Base-by-base conservation (phyloP, 2,888 invertebrate species). In the Zhuqinia jingwanae region DNA sequence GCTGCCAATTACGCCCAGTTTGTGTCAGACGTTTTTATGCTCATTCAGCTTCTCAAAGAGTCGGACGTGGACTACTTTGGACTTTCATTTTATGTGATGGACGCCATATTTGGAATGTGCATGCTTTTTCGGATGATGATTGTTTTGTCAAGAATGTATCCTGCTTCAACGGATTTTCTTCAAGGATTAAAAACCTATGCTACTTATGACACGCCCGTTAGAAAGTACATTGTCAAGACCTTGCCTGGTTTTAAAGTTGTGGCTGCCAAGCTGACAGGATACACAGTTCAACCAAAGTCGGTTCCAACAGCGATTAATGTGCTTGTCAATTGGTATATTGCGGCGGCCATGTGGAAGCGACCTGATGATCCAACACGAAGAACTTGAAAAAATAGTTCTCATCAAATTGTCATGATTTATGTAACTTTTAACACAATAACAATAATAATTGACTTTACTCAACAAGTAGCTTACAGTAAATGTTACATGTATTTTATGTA, bases 101-200 rank as follows among this genome's bases (percentile, higher is more conserved):
- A 89, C 47, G 89, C 89, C 0, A 80, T 85, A 58, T 85, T 87
- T 58, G 88, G 89, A 22, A 89, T 89, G 88, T 63, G 83, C 15
- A 89, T 89, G 89, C 53, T 88, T 15, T 88, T 89, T 42, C 47
- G 88, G 15, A 89, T 88, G 88, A 82, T 89, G 65, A 89, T 89
- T 56, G 36, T 89, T 2, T 60, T 89, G 47, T 85, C 89, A 0
- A 58, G 87, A 58, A 63, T 89, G 80, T 81, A 78, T 17, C 89
- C 89, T 6, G 82, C 84, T 0, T 87, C 87, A 2, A 75, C 77
- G 11, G 85, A 78, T 17, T 89, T 89, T 56, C 45, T 89, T 15
- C 88, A 89, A 8, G 73, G 50, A 5, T 50, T 88, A 8, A 87
- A 73, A 50, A 42, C 56, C 2, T 89, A 88, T n/a, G 53, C 70